Percentiles rank a stretch among this genome's conserved stretches.
Evolutionary conservation across 2,797 vertebrate genomes (phyloP).

Genomic region (Lacerta bilineata): DNA sequence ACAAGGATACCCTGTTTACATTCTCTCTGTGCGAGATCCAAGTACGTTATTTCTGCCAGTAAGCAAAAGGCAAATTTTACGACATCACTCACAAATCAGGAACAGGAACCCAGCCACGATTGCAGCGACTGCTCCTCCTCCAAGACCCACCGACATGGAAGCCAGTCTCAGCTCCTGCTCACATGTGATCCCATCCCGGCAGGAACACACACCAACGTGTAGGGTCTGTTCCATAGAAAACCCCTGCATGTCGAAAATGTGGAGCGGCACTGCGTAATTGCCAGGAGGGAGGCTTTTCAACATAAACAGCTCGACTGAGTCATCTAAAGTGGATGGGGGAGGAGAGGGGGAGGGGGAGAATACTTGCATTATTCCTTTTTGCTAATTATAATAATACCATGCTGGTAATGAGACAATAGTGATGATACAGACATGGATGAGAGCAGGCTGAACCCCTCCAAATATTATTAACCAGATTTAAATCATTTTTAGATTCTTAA

Average conservation of each 20-base stretch:
- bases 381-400: neutral
- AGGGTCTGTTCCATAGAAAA: slow-evolving; percentile 61
- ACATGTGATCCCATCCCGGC: slow-evolving; percentile 68
- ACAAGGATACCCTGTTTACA: neutral
- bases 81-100: slow-evolving; percentile 81
- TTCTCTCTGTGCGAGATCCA: too few species aligned
- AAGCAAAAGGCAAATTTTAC: accelerated
- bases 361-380: neutral
- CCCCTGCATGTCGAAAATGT: slow-evolving; percentile 84
- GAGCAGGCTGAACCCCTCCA: neutral
- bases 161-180: neutral
- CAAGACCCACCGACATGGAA: slow-evolving; percentile 32
- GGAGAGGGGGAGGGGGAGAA: neutral
- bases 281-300: slow-evolving; percentile 75
- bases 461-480: neutral
- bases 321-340: slow-evolving; percentile 69
- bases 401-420: too few species aligned
- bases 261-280: slow-evolving; percentile 81
- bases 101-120: slow-evolving; percentile 73
- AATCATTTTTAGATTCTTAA: neutral
- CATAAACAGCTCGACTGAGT: slow-evolving; percentile 76
- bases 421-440: neutral
- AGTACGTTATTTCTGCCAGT: neutral
- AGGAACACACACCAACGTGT: slow-evolving; percentile 81
- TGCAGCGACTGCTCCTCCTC: slow-evolving; percentile 66